Evolutionary conservation across 2,888 invertebrate species (phyloP), one percentile per base, ranked within the genome.

Genomic region (Sussaba pulchella): DNA sequence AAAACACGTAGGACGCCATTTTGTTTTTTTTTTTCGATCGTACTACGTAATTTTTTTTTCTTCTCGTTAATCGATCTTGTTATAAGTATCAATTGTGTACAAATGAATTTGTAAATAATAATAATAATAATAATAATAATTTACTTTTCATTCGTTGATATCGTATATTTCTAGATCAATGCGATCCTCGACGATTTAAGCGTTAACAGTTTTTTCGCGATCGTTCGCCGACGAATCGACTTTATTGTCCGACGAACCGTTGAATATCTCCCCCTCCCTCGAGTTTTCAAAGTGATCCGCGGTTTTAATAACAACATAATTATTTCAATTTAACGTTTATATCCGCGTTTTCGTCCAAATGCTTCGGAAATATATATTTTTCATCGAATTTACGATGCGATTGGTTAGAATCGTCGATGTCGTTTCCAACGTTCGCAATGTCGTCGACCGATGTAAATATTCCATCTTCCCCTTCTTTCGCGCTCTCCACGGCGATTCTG

Each of bases 361-460:
- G 85, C 41, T 83, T 84, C 0, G 52, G 78, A 6, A 85, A 71
- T 78, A 83, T 80, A 10, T 85, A 83, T 52, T 84, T 85, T 39
- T 87, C 85, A 1, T 82, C 84, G 39, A 86, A 87, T 79, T 78
- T 85, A 2, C 61, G 66, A 21, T 80, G 73, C 85, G 86, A 9
- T 66, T 31, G 5, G 50, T 31, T 41, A 52, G 86, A 87, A 8
- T 76, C 63, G 72, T 80, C 85, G 19, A 21, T 2, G 36, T 50
- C n/a, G 9, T 2, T 19, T 36, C 9, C 10, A n/a, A 9, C 36
- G 8, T 17, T 14, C 9, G 31, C 10, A 2, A 14, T 24, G 0
- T 54, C 31, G 54, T 54, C 6, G 2, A 70, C 78, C 85, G 21
- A 36, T 2, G 36, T 50, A 6, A 31, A 71, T 36, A 64, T 67